Evolutionary conservation across 2,113 vertebrate species (phyloP).

Genomic region (Phylloscopus whistleri): DNA sequence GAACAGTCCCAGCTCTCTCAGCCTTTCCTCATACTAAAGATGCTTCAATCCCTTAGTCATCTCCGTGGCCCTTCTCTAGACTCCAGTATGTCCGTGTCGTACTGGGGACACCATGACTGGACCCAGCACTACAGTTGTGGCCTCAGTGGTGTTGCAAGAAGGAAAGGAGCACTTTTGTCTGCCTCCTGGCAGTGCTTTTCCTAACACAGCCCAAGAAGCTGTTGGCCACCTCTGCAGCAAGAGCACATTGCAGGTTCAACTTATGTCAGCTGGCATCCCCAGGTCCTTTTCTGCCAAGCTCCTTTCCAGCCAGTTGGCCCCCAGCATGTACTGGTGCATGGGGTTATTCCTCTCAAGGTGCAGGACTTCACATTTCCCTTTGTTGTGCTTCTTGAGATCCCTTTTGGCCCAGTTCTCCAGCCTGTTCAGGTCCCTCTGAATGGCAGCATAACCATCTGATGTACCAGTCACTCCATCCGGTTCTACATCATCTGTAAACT

Average conservation of each 20-base stretch:
- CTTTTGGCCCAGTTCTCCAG: background rate
- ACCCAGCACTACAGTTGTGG: background rate
- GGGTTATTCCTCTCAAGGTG: background rate
- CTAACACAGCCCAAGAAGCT: background rate
- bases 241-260: background rate
- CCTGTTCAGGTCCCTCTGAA: background rate
- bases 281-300: background rate
- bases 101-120: background rate
- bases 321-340: background rate
- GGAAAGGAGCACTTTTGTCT: background rate
- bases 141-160: background rate
- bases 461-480: background rate
- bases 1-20: background rate
- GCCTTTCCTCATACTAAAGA: background rate
- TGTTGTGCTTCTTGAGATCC: background rate
- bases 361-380: background rate
- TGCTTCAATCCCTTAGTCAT: background rate
- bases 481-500: background rate
- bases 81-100: background rate
- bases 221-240: background rate
- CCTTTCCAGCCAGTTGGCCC: background rate
- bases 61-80: background rate
- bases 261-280: background rate
- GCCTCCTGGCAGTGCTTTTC: background rate
- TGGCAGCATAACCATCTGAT: background rate